phyloP scores from a whole-genome alignment of 2,888 invertebrate genomes.

The Acheta domesticus region DNA sequence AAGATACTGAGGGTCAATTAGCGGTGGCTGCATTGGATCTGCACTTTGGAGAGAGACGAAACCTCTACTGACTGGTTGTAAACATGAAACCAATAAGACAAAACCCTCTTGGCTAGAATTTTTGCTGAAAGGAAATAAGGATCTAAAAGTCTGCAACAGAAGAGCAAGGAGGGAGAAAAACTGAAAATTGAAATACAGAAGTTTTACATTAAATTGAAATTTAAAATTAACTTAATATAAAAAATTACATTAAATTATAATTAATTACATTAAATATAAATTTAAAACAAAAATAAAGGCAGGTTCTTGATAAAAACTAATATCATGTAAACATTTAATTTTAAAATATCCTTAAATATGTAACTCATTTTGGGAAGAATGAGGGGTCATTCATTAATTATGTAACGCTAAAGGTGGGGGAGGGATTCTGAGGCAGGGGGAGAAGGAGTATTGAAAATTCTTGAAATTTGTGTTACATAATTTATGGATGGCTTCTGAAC shows the following conservation, averaged over 20 bases:
- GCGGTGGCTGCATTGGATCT: slow-evolving; percentile 59
- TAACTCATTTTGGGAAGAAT: too few species aligned
- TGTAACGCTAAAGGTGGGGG: too few species aligned
- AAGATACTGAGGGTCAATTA: slow-evolving; percentile 74
- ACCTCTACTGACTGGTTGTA: slow-evolving; percentile 71
- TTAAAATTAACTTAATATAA: too few species aligned
- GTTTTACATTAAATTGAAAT: not conserved
- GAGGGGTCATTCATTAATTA: too few species aligned
- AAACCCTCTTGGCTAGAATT: slow-evolving; percentile 65
- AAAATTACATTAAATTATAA: too few species aligned
- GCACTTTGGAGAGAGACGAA: slow-evolving; percentile 56
- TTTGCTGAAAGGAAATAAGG: slow-evolving; percentile 63
- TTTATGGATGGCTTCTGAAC: too few species aligned
- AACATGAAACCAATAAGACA: slow-evolving; percentile 61
- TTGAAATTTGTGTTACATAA: too few species aligned
- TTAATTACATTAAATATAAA: too few species aligned
- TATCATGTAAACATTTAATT: not conserved
- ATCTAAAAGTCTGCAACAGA: slow-evolving; percentile 56
- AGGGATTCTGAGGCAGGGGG: too few species aligned
- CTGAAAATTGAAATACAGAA: too few species aligned
- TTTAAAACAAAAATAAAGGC: not conserved
- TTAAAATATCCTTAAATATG: too few species aligned
- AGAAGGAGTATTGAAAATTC: too few species aligned
- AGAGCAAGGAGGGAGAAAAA: slow-evolving; percentile 21
- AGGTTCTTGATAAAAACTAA: not conserved